phyloP scores from a whole-genome alignment of 2,113 vertebrate species.

The Etia nguti region DNA sequence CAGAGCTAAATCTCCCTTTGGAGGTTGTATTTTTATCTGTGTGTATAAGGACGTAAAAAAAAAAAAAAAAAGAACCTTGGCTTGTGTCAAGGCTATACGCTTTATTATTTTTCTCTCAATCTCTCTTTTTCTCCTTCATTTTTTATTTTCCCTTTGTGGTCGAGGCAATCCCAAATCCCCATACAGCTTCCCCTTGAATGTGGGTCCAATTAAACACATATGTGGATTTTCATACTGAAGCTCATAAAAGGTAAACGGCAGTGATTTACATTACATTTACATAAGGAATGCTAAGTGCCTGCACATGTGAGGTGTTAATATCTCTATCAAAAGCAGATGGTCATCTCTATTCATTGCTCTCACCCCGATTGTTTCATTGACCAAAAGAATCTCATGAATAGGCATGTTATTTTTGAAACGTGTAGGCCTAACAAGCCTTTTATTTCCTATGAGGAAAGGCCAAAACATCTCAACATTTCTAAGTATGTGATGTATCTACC shows the following conservation, averaged over 20 bases:
- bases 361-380: neutral
- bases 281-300: conserved; percentile 60
- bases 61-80: conserved; percentile 48
- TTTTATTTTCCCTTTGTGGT: conserved; percentile 62
- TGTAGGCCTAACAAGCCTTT: neutral
- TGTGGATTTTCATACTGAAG: conserved; percentile 66
- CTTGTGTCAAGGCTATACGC: conserved; percentile 20
- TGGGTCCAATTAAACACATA: conserved; percentile 72
- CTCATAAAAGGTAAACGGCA: conserved; percentile 56
- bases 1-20: conserved; percentile 41
- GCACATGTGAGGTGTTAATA: conserved; percentile 55
- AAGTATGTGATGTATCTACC: neutral
- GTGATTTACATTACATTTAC: conserved; percentile 66
- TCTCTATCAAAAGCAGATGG: conserved; percentile 58
- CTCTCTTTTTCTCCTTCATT: neutral
- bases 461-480: neutral
- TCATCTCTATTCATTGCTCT: conserved; percentile 8
- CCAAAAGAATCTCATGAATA: neutral
- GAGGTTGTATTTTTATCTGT: conserved; percentile 42
- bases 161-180: conserved; percentile 53
- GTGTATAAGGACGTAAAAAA: conserved; percentile 27
- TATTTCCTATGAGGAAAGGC: neutral
- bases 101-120: conserved; percentile 4
- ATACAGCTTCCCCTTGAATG: conserved; percentile 47
- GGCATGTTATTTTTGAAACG: neutral